Evolutionary conservation across 2,888 invertebrate species (phyloP).

Genomic region (Cerceris rybyensis): DNA sequence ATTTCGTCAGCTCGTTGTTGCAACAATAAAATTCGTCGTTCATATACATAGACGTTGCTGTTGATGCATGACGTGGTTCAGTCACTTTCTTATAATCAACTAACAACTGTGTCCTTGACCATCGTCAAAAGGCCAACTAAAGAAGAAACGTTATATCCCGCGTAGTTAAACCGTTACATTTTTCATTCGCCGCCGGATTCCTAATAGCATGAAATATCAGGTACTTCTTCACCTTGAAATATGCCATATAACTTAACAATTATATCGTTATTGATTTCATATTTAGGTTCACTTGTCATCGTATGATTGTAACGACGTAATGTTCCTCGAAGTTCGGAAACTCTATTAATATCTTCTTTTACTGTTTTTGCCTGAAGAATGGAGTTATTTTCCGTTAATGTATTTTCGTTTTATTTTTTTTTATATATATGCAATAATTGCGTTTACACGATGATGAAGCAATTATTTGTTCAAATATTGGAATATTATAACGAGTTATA

Average conservation of each 20-base stretch:
- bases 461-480: too few species aligned
- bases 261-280: neutral
- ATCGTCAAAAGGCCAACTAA: conserved; percentile 62
- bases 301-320: too few species aligned
- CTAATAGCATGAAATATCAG: conserved; percentile 39
- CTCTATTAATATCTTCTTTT: too few species aligned
- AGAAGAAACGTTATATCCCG: conserved; percentile 51
- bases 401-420: too few species aligned
- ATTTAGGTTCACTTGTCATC: neutral
- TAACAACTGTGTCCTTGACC: conserved; percentile 61
- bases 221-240: conserved; percentile 47
- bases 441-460: too few species aligned
- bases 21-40: neutral
- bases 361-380: too few species aligned
- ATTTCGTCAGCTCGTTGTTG: conserved; percentile 20
- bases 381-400: too few species aligned
- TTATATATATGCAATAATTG: too few species aligned
- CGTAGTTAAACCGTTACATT: conserved; percentile 48
- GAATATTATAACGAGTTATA: too few species aligned
- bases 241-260: conserved; percentile 8
- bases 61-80: conserved; percentile 57
- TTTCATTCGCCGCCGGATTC: conserved; percentile 48
- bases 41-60: neutral
- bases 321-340: too few species aligned
- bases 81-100: conserved; percentile 67